Conservation (phyloP, 2,113 vertebrate species). For the Triplophysa siluroides region DNA sequence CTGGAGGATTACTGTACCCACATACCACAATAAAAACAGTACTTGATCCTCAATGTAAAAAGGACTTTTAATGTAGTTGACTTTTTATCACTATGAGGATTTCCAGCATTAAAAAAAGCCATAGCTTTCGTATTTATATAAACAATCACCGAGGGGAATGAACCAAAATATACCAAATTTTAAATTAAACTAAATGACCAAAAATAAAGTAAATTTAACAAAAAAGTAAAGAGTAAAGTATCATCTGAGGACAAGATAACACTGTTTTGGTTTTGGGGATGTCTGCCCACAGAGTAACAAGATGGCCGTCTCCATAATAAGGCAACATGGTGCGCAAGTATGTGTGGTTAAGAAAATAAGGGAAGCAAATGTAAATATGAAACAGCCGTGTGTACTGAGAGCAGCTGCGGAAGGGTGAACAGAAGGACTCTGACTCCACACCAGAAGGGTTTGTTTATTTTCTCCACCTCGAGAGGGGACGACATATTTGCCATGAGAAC, state of each 20-base stretch:
- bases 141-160: too few relatives aligned
- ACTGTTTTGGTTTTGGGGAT: not conserved
- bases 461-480: conserved; percentile 28
- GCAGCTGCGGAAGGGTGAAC: conserved; percentile 23
- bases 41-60: too few relatives aligned
- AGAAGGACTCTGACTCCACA: conserved; percentile 14
- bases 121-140: too few relatives aligned
- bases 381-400: not conserved
- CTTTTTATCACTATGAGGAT: too few relatives aligned
- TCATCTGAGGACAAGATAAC: conserved; percentile 12
- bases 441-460: conserved; percentile 41
- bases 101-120: too few relatives aligned
- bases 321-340: conserved; percentile 11
- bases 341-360: conserved; percentile 9
- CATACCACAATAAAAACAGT: too few relatives aligned
- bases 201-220: not conserved
- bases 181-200: not conserved
- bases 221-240: not conserved
- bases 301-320: not conserved
- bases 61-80: too few relatives aligned
- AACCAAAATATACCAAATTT: not conserved
- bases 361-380: conserved; percentile 2
- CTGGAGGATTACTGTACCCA: too few relatives aligned
- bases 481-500: conserved; percentile 48
- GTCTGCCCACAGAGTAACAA: conserved; percentile 47